Evolutionary conservation across 2,113 vertebrate genomes (phyloP), one percentile per base, ranked within the genome.

Genomic region (Aviceda subcristata): DNA sequence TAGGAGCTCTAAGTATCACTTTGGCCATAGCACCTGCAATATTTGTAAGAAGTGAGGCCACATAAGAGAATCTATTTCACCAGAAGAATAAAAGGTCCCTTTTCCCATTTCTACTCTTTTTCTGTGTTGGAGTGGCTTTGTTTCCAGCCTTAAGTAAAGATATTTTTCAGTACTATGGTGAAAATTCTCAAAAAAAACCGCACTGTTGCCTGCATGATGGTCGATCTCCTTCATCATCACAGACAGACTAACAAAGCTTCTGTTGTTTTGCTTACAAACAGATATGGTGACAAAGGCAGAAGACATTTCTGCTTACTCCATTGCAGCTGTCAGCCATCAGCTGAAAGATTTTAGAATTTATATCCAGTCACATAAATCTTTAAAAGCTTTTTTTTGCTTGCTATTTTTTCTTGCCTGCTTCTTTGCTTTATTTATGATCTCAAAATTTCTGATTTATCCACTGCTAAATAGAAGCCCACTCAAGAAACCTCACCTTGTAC

Each of bases 131-230:
- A 15, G 3, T 16, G 5, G 9, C 29, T 32, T 43, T 66, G 30
- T 71, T 64, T 88, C 43, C 15, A 60, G 10, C 2, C 20, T 12
- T 23, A 67, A 10, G 19, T 23, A 62, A 71, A 80, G 7, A 7
- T 11, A 23, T 36, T 69, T 69, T 55, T 74, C 45, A 63, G 16
- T 57, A 46, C 9, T 11, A 51, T 24, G 34, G 12, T 22, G 34
- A 56, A 81, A 80, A 72, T 3, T 53, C 36, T 46, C 8, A 9
- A 45, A 32, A 76, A 46, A 6, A 26, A 20, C 32, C 38, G 12
- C 9, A 21, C 5, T 38, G 23, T 19, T 60, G 9, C 18, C 27
- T 59, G 26, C 4, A 0, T 55, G 19, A 64, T 4, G 1, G 9
- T 75, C 8, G 12, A 24, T 32, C 4, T 67, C 10, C 71, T 45